Evolutionary conservation across 2,888 invertebrate genomes (phyloP).

Genomic region (Thumatha senex): DNA sequence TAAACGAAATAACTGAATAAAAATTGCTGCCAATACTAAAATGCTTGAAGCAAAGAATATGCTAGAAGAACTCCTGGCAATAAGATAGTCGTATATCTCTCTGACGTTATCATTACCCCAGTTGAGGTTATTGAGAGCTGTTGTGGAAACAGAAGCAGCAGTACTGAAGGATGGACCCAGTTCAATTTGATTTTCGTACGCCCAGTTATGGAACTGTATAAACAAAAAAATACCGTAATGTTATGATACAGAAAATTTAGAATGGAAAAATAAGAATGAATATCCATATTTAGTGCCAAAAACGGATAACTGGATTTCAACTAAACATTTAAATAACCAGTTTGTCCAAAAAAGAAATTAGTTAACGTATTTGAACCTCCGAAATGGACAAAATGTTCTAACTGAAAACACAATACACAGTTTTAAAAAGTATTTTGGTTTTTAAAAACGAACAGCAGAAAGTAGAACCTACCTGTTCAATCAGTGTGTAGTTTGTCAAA

Average conservation of each 20-base stretch:
- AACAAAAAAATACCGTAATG: not conserved
- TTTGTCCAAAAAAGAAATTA: no score
- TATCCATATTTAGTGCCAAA: no score
- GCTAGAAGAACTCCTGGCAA: conserved; percentile 36
- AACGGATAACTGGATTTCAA: not conserved
- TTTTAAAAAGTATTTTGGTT: no score
- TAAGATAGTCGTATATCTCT: conserved; percentile 46
- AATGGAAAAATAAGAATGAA: no score
- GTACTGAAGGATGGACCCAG: conserved; percentile 48
- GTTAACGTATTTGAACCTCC: no score
- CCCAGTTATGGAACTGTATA: conserved; percentile 70
- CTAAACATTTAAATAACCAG: no score
- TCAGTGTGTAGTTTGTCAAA: conserved; percentile 56
- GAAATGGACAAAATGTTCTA: no score
- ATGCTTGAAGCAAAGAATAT: conserved; percentile 48
- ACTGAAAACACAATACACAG: no score
- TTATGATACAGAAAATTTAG: no score
- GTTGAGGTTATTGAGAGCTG: conserved; percentile 55
- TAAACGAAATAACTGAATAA: conserved; percentile 50
- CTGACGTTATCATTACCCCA: conserved; percentile 62
- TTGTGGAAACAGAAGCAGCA: conserved; percentile 46
- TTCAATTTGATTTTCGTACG: conserved; percentile 52
- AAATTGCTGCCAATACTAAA: conserved; percentile 49
- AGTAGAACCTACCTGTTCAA: conserved; percentile 47
- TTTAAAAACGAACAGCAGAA: no score